Evolutionary conservation across 2,113 vertebrate genomes (phyloP), one percentile per base, ranked within the genome.

Genomic region (Nyctibius bracteatus): DNA sequence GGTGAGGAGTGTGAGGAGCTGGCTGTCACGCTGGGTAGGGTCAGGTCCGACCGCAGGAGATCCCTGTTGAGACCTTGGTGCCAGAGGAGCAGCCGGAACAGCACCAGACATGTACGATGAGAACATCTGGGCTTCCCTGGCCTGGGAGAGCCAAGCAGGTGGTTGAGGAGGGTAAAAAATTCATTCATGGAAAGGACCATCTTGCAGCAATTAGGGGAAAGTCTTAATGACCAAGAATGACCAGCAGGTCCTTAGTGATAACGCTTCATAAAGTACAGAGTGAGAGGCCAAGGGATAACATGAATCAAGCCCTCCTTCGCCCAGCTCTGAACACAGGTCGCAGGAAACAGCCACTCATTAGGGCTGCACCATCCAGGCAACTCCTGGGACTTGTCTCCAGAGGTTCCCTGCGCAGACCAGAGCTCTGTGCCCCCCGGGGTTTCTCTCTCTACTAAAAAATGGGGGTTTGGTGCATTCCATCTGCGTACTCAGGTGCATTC

Each of bases 1-100:
- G 97, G 99, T 99, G 96, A 49, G 61, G 58, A 24, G 14, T 41
- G 59, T n/a, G 33, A n/a, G n/a, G n/a, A n/a, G n/a, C 37, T 23
- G 78, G 65, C 15, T 25, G 41, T 21, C n/a, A 6, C 7, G 2
- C 27, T 10, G 35, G 31, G 24, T 37, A 15, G 33, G 0, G 20
- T 20, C 39, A 14, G 61, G 30, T 28, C 62, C 2, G 2, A 16
- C 23, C 19, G 0, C 23, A 17, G 61, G 66, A 46, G 47, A 20
- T 33, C 44, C n/a, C 30, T 6, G 25, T 5, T 5, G 72, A 43
- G 66, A 33, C 14, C 65, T 65, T 3, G 2, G 37, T 33, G 62
- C 71, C 25, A 5, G 41, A 33, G 30, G 63, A 67, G 61, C 33
- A 2, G 44, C 22, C 20, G 8, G 37, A 37, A 10, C 24, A 31